These are phyloP conservation scores for Euphydryas editha DNA, from an alignment of 2,888 invertebrate species.

Conservation along the genomic window DNA sequence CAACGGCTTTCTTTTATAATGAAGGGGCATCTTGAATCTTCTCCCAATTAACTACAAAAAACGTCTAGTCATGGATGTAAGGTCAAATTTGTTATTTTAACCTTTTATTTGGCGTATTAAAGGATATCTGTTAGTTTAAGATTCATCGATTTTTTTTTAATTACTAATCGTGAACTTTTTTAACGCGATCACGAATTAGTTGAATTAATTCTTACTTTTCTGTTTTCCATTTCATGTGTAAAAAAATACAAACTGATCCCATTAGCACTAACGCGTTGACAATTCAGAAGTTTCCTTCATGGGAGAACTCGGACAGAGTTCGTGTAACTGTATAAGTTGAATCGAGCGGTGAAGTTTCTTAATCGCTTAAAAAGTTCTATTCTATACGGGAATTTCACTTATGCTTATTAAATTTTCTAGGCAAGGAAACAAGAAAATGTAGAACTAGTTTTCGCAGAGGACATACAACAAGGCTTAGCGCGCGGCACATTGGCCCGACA, in stretches of 20 bases:
- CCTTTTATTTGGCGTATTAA: conserved; percentile 3
- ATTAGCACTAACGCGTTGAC: conserved; percentile 7
- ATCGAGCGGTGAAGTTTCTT: conserved; percentile 52
- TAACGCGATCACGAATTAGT: background rate
- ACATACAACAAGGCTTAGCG: conserved; percentile 63
- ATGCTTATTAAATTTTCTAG: conserved; percentile 67
- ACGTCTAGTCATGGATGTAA: conserved; percentile 32
- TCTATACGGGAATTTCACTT: conserved; percentile 59
- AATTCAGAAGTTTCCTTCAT: conserved; percentile 15
- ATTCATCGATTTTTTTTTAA: background rate
- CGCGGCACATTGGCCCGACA: conserved; percentile 69
- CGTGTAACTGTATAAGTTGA: conserved; percentile 32
- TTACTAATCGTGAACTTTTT: background rate
- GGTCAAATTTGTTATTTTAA: background rate
- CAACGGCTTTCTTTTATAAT: conserved; percentile 32
- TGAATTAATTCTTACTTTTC: too few species aligned
- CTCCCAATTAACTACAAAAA: conserved; percentile 37
- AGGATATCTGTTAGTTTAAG: background rate
- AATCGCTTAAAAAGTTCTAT: conserved; percentile 56
- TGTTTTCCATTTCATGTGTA: too few species aligned
- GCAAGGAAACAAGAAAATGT: conserved; percentile 63
- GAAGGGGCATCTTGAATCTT: conserved; percentile 36
- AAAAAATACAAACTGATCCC: background rate
- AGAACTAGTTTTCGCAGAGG: conserved; percentile 58
- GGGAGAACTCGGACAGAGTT: conserved; percentile 10